Conservation (phyloP, 2,113 vertebrate species). For the Ceratotherium simum region DNA sequence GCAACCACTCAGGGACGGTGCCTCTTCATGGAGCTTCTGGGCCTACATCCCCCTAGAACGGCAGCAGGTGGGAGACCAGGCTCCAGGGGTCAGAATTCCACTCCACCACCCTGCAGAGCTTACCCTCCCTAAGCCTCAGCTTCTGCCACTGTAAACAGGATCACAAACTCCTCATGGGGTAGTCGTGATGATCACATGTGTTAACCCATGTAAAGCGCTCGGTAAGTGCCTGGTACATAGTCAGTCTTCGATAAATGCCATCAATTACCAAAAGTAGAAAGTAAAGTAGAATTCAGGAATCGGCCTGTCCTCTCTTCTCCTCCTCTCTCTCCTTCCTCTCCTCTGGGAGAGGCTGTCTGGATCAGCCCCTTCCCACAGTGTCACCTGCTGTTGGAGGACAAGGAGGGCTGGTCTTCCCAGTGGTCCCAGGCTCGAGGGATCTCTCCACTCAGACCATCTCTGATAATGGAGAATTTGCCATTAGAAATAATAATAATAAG, state of each 20-base stretch:
- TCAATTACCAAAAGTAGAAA: not conserved
- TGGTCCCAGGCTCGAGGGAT: not conserved
- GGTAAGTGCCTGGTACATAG: too few relatives aligned
- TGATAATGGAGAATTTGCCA: not conserved
- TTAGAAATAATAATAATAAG: not conserved
- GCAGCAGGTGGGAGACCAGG: not conserved
- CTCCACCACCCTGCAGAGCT: accelerated
- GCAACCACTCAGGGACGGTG: not conserved
- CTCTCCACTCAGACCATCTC: not conserved
- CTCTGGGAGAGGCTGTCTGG: not conserved
- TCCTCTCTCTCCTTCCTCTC: not conserved
- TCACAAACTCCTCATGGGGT: not conserved
- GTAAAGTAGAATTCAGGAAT: not conserved
- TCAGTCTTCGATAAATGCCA: not conserved
- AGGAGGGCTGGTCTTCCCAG: not conserved
- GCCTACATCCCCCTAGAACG: not conserved
- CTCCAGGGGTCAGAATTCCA: not conserved
- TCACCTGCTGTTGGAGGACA: not conserved
- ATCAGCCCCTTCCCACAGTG: not conserved
- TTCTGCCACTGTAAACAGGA: not conserved
- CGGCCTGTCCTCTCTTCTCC: not conserved
- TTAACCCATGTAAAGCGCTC: not conserved
- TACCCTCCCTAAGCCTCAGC: not conserved
- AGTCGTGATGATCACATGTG: accelerated
- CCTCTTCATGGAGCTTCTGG: not conserved